These are phyloP conservation scores for Ophion costatus DNA, from an alignment of 2,888 invertebrate species.

Conservation along the genomic window DNA sequence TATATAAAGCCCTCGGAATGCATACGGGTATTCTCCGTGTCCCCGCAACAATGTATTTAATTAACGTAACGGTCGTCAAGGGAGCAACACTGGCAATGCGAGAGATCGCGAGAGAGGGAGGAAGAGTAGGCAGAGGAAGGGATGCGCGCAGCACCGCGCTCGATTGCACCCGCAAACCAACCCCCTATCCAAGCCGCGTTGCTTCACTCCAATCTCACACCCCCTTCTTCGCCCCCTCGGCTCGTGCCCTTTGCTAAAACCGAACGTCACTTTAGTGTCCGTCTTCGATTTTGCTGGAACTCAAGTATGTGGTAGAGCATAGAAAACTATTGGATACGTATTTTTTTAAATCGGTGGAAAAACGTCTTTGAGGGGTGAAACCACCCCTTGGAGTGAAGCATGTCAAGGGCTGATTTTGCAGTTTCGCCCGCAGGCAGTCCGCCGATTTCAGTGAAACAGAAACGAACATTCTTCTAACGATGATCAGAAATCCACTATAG, in stretches of 20 bases:
- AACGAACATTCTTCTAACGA: too few species aligned
- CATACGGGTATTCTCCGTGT: constrained; percentile 79
- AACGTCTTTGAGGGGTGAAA: too few species aligned
- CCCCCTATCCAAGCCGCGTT: constrained; percentile 76
- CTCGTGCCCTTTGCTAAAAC: constrained; percentile 10
- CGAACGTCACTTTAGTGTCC: not conserved
- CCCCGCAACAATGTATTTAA: constrained; percentile 84
- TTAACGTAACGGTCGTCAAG: constrained; percentile 82
- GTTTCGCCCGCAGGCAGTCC: too few species aligned
- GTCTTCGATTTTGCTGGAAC: not conserved
- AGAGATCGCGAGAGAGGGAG: constrained; percentile 34
- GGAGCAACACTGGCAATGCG: constrained; percentile 74
- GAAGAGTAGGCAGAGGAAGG: not conserved
- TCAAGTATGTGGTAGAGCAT: not conserved
- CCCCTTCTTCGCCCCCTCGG: not conserved
- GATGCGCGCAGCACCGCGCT: constrained; percentile 73
- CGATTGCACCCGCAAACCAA: constrained; percentile 82
- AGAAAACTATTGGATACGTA: too few species aligned
- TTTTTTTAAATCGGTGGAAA: too few species aligned
- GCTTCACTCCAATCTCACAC: constrained; percentile 32
- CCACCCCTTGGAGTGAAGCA: too few species aligned
- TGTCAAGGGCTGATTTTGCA: too few species aligned
- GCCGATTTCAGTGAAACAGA: too few species aligned
- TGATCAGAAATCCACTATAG: too few species aligned
- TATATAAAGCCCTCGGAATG: constrained; percentile 79